Evolutionary conservation across 1,140 invertebrate genomes (phyloP), one percentile per base, ranked within the genome.

Genomic region (Schlechtendalia chinensis): DNA sequence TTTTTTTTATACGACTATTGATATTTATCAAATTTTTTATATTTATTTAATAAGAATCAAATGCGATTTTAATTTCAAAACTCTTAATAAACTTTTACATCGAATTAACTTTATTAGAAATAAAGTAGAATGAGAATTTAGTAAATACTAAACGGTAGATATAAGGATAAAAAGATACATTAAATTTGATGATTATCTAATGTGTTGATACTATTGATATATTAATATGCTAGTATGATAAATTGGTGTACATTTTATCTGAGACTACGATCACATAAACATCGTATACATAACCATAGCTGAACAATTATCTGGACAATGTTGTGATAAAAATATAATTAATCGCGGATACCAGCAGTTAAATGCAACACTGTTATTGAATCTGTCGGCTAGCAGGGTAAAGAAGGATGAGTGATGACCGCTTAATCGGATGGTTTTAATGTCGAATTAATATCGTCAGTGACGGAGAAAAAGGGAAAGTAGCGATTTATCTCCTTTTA

Each of bases 301-400:
- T 45, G 4, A 24, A 16, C 12, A 71, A 71, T 71, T 24, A 27
- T 50, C 45, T 19, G 16, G 45, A 67, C 39, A 71, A 71, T 71
- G 12, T 27, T 50, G 22, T 53, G 67, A 72, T 19, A 72, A 29
- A 45, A 72, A 72, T 72, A 72, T 72, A 67, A 67, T 72, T 54
- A 71, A 71, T 71, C 45, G 65, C 22, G 45, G 14, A 39, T 69
- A 69, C n/a, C 45, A 50, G 65, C 45, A 71, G 47, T 71, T 71
- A 50, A 53, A 71, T 27, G 67, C 67, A 53, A 53, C 24, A 22
- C 10, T 29, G 24, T 72, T 72, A 72, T 72, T 72, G 16, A 71
- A 53, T 53, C 45, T 50, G 67, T 53, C 45, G 45, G 24, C 22
- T 53, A 16, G 39, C n/a, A 10, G 11, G 27, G 17, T 53, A 54